phyloP scores from a whole-genome alignment of 2,888 invertebrate genomes.

The Drosophila flavopinicola region DNA sequence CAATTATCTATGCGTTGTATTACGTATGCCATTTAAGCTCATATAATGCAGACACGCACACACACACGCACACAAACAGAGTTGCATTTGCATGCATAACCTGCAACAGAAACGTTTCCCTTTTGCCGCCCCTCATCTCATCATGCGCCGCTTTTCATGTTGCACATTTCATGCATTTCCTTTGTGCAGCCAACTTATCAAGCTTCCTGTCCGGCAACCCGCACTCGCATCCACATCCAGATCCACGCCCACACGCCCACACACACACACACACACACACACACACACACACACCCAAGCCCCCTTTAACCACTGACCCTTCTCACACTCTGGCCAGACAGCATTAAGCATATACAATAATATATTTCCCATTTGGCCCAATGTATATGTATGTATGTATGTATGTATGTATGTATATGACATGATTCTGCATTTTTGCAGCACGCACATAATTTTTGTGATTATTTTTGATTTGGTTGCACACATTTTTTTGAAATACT shows the following conservation, averaged over 20 bases:
- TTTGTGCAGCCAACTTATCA: conserved; percentile 77
- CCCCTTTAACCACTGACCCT: conserved; percentile 32
- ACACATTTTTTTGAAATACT: conserved; percentile 31
- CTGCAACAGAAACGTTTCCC: conserved; percentile 47
- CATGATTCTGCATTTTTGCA: conserved; percentile 71
- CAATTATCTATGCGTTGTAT: conserved; percentile 63
- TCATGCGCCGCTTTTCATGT: conserved; percentile 50
- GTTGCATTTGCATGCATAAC: conserved; percentile 53
- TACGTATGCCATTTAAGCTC: conserved; percentile 57
- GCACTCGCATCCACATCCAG: conserved; percentile 19
- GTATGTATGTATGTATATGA: conserved; percentile 14
- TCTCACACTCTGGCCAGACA: conserved; percentile 26
- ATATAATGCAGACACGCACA: conserved; percentile 30
- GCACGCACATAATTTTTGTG: conserved; percentile 72
- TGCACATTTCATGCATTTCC: conserved; percentile 76
- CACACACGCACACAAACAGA: background rate
- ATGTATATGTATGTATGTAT: conserved; percentile 5
- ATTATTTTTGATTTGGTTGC: conserved; percentile 64
- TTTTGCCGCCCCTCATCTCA: conserved; percentile 3
- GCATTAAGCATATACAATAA: conserved; percentile 77
- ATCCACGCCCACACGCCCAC: conserved; percentile 28
- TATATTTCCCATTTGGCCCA: conserved; percentile 51
- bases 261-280: background rate
- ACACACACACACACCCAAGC: background rate
- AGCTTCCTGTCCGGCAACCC: conserved; percentile 73